Conservation (phyloP, 2,888 invertebrate genomes). For the Zaprionus lineosus region DNA sequence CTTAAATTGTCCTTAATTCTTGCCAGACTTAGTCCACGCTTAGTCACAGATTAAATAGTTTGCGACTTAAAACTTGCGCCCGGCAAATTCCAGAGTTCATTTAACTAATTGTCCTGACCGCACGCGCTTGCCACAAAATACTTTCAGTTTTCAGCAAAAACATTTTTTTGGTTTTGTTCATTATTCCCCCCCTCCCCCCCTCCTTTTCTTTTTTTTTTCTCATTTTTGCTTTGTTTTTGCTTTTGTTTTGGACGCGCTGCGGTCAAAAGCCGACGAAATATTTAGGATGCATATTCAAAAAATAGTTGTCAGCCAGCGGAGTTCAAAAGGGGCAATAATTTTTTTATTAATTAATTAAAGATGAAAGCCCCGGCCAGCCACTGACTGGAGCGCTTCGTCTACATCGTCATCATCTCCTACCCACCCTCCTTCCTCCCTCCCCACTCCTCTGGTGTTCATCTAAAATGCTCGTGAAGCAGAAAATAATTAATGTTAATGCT, state of each 20-base stretch:
- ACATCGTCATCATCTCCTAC: conserved; percentile 36
- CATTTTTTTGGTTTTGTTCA: conserved; percentile 18
- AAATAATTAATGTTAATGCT: conserved; percentile 77
- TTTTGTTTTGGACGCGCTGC: too few species aligned
- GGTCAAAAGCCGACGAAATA: conserved; percentile 24
- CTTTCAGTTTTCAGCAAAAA: conserved; percentile 56
- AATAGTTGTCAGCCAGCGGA: conserved; percentile 65
- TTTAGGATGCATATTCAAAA: conserved; percentile 48
- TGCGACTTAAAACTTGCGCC: conserved; percentile 15
- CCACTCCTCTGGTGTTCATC: conserved; percentile 53
- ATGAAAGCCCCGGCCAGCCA: conserved; percentile 63
- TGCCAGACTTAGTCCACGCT: too few species aligned
- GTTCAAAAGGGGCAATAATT: conserved; percentile 62
- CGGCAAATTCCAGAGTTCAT: conserved; percentile 40
- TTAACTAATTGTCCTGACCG: conserved; percentile 61
- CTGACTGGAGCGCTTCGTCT: conserved; percentile 10
- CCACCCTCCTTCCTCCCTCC: neutral
- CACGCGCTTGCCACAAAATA: conserved; percentile 58
- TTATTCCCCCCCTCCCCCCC: too few species aligned
- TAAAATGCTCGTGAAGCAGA: conserved; percentile 77
- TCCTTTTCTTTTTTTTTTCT: too few species aligned
- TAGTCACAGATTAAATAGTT: conserved; percentile 9
- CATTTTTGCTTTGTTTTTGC: too few species aligned
- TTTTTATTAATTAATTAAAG: conserved; percentile 80
- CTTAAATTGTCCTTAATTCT: too few species aligned